Evolutionary conservation across 2,888 invertebrate species (phyloP).

Genomic region (Isoperla grammatica): DNA sequence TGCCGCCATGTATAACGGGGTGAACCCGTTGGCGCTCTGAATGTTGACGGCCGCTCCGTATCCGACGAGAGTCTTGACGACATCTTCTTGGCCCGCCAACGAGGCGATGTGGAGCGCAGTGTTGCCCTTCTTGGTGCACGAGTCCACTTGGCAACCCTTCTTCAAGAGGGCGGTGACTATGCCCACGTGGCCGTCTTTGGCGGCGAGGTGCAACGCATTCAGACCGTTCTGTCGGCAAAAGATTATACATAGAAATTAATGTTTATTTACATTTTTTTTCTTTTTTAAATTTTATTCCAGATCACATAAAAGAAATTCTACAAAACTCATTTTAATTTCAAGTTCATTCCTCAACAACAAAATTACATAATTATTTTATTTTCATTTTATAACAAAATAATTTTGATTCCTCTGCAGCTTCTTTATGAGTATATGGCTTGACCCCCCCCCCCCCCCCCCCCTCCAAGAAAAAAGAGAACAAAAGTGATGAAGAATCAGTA

Average conservation of each 20-base stretch:
- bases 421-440: too few species aligned
- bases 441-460: too few species aligned
- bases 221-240: conserved; percentile 73
- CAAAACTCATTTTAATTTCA: too few species aligned
- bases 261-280: neutral
- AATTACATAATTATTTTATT: too few species aligned
- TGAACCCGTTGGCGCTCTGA: conserved; percentile 95
- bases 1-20: conserved; percentile 97
- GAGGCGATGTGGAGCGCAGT: conserved; percentile 98
- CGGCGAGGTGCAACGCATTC: conserved; percentile 94
- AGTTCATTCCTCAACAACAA: too few species aligned
- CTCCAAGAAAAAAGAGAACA: too few species aligned
- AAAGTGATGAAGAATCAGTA: too few species aligned
- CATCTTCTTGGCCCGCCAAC: conserved; percentile 47
- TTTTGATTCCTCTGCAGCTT: too few species aligned
- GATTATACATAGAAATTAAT: neutral
- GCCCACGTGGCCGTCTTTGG: conserved; percentile 94
- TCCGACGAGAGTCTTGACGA: conserved; percentile 85
- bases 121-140: conserved; percentile 95
- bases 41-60: conserved; percentile 93
- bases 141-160: conserved; percentile 87
- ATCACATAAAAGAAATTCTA: neutral
- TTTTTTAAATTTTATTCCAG: neutral
- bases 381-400: too few species aligned
- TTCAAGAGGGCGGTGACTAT: conserved; percentile 88